Percentiles rank a stretch among this genome's conserved stretches.
Conservation (phyloP, 2,888 invertebrate genomes). For the Metopia argyrocephala region DNA sequence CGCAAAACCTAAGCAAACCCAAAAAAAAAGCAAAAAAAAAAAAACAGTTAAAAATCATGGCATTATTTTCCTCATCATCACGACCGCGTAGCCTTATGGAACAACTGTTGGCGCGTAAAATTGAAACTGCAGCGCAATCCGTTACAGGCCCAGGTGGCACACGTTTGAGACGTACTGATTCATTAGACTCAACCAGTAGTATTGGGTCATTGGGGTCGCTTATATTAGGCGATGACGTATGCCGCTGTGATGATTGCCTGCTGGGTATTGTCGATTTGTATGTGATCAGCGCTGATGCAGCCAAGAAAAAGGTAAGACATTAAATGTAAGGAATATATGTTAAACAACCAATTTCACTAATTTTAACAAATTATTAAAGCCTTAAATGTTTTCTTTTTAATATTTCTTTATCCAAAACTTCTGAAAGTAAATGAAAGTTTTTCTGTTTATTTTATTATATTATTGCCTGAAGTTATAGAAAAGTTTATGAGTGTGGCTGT, state of each 20-base stretch:
- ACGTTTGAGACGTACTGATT: slow-evolving; percentile 85
- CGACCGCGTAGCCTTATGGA: slow-evolving; percentile 90
- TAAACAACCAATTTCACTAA: neutral
- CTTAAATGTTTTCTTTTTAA: too few relatives aligned
- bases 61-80: slow-evolving; percentile 80
- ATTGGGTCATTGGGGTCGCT: slow-evolving; percentile 84
- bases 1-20: slow-evolving; percentile 74
- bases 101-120: slow-evolving; percentile 88
- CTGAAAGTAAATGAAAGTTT: too few relatives aligned
- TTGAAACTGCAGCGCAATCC: slow-evolving; percentile 83
- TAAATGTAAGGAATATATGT: neutral
- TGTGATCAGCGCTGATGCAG: slow-evolving; percentile 80
- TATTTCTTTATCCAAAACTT: too few relatives aligned
- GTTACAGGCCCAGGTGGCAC: slow-evolving; percentile 76
- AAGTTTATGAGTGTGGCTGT: too few relatives aligned
- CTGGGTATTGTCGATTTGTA: slow-evolving; percentile 89
- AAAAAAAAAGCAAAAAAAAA: slow-evolving; percentile 58
- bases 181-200: slow-evolving; percentile 87
- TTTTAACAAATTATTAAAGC: too few relatives aligned
- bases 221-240: slow-evolving; percentile 84
- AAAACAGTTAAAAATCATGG: slow-evolving; percentile 69
- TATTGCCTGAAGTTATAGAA: too few relatives aligned
- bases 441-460: too few relatives aligned
- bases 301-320: slow-evolving; percentile 83
- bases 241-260: slow-evolving; percentile 90